Conservation (phyloP, 2,113 vertebrate species). For the Aplodontia rufa region DNA sequence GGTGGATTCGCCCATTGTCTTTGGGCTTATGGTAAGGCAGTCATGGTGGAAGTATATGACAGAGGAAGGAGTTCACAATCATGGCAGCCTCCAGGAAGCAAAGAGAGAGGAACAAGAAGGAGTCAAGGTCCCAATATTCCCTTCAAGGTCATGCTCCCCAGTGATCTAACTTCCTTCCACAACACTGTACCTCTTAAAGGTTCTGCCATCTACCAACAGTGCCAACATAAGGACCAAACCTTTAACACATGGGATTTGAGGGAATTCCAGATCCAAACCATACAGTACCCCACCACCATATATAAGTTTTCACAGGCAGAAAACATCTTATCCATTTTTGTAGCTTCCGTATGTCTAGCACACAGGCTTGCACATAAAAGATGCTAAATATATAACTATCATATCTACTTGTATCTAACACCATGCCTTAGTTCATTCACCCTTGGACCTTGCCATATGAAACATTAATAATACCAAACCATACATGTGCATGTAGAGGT, state of each 20-base stretch:
- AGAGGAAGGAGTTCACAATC: background rate
- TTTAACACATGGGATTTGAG: background rate
- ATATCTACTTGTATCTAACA: background rate
- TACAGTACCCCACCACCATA: background rate
- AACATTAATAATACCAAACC: background rate
- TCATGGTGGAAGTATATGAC: background rate
- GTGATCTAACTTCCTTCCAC: background rate
- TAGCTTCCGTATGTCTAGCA: background rate
- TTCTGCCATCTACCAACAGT: background rate
- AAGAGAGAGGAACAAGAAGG: background rate
- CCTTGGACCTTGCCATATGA: background rate
- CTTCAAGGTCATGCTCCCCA: background rate
- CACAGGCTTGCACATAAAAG: background rate
- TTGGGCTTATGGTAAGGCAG: background rate
- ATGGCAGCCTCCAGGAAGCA: background rate
- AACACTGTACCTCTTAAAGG: background rate
- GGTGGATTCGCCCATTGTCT: background rate
- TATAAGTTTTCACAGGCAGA: background rate
- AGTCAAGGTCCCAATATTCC: background rate
- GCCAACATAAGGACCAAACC: background rate
- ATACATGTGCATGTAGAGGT: background rate
- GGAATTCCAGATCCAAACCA: background rate
- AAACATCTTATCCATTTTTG: background rate
- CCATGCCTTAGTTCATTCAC: background rate
- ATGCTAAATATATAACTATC: background rate